Percentiles rank a stretch among this genome's conserved stretches.
Conservation (phyloP, 2,888 invertebrate species). For the Aromia moschata region DNA sequence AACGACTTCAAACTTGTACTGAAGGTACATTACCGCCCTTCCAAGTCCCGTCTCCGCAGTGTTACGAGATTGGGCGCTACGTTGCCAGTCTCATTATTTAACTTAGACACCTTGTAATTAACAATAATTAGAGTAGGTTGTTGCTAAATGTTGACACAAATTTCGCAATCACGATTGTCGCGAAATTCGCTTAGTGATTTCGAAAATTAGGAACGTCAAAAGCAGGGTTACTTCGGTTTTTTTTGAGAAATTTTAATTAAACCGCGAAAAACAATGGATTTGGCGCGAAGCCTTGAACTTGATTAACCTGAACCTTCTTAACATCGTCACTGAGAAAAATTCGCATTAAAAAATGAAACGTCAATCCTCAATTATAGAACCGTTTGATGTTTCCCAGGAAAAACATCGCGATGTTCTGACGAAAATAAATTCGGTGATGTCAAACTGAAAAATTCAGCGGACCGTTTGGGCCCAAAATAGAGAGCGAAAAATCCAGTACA, state of each 20-base stretch:
- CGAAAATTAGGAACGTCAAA: background rate
- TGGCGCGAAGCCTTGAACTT: conserved; percentile 14
- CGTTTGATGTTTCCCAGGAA: background rate
- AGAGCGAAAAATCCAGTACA: too few relatives aligned
- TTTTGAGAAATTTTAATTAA: conserved; percentile 14
- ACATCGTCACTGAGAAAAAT: conserved; percentile 3
- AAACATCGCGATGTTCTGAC: background rate
- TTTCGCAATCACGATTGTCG: too few relatives aligned
- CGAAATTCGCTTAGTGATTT: background rate
- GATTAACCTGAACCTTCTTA: background rate
- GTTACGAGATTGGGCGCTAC: too few relatives aligned
- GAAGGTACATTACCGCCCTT: too few relatives aligned
- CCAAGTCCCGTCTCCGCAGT: too few relatives aligned
- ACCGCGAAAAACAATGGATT: background rate
- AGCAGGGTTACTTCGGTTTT: conserved; percentile 6
- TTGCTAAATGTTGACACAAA: too few relatives aligned
- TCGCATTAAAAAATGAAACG: background rate
- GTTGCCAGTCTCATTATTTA: too few relatives aligned
- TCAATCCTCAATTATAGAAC: background rate
- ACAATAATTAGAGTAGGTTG: too few relatives aligned
- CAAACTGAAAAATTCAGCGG: background rate
- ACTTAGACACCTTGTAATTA: too few relatives aligned
- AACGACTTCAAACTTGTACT: too few relatives aligned
- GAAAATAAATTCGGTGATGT: background rate
- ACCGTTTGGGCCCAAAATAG: background rate